These are phyloP conservation scores for Tenthredo livida DNA, from an alignment of 2,888 invertebrate genomes.

Conservation along the genomic window DNA sequence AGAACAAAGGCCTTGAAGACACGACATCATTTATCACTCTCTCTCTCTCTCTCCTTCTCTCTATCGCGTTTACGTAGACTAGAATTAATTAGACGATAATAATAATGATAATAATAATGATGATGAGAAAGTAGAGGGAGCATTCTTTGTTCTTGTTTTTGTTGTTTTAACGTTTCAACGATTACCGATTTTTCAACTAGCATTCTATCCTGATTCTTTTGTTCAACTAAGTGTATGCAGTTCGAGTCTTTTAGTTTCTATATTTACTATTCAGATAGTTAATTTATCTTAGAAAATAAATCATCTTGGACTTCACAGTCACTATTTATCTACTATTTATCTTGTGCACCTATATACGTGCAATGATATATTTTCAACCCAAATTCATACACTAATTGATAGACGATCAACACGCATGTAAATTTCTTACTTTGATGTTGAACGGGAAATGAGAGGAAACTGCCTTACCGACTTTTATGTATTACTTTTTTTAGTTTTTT, in stretches of 20 bases:
- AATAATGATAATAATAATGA: neutral
- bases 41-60: neutral
- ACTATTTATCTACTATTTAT: neutral
- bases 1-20: neutral
- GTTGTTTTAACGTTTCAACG: neutral
- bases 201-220: neutral
- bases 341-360: neutral
- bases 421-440: neutral
- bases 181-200: neutral
- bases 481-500: too few species aligned
- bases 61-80: neutral
- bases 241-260: neutral
- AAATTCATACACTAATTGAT: neutral
- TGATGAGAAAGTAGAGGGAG: neutral
- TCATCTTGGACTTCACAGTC: neutral
- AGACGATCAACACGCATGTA: conserved; percentile 16
- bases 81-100: neutral
- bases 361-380: neutral
- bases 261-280: conserved; percentile 3
- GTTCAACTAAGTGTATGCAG: neutral
- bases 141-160: neutral
- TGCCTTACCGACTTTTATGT: neutral
- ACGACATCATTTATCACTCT: neutral
- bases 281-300: neutral
- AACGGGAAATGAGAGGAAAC: neutral